Percentiles rank a stretch among this genome's conserved stretches.
Evolutionary conservation across 2,888 invertebrate species (phyloP).

Genomic region (Rhingia campestris): DNA sequence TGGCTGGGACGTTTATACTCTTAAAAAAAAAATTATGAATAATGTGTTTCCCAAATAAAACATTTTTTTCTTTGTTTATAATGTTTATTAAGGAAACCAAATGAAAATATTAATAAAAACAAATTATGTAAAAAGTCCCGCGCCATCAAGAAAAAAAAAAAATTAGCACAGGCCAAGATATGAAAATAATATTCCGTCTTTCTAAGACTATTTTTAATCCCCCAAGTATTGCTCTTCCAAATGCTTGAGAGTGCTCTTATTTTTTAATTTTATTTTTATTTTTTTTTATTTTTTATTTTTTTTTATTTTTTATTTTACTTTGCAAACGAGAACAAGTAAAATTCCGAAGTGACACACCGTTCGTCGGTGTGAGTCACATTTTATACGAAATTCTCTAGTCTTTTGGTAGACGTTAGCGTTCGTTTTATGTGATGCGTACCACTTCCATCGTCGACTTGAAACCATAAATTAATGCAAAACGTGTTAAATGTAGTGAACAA

Average conservation of each 20-base stretch:
- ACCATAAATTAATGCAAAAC: conserved; percentile 65
- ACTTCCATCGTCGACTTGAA: conserved; percentile 37
- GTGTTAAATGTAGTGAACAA: conserved; percentile 43
- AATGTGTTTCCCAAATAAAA: neutral
- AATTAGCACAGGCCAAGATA: conserved; percentile 26
- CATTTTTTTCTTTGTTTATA: neutral
- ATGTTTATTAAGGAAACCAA: neutral
- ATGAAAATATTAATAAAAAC: conserved; percentile 14
- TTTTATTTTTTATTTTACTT: conserved; percentile 25
- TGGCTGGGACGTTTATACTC: neutral
- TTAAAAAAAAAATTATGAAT: conserved; percentile 9
- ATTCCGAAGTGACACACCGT: conserved; percentile 64
- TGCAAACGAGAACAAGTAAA: conserved; percentile 60
- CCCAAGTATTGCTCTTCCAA: conserved; percentile 6
- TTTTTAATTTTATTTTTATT: too few relatives aligned
- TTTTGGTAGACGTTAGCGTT: conserved; percentile 17
- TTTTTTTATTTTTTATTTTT: conserved; percentile 24
- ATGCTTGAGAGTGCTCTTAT: conserved; percentile 13
- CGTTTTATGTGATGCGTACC: conserved; percentile 1
- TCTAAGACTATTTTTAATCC: conserved; percentile 40
- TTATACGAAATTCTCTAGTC: conserved; percentile 29
- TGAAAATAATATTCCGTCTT: conserved; percentile 30
- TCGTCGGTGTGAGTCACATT: conserved; percentile 50
- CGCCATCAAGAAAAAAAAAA: neutral
- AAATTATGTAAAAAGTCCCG: neutral